These are phyloP conservation scores for Paramisgurnus dabryanus DNA, from an alignment of 2,113 vertebrate genomes.

Conservation along the genomic window DNA sequence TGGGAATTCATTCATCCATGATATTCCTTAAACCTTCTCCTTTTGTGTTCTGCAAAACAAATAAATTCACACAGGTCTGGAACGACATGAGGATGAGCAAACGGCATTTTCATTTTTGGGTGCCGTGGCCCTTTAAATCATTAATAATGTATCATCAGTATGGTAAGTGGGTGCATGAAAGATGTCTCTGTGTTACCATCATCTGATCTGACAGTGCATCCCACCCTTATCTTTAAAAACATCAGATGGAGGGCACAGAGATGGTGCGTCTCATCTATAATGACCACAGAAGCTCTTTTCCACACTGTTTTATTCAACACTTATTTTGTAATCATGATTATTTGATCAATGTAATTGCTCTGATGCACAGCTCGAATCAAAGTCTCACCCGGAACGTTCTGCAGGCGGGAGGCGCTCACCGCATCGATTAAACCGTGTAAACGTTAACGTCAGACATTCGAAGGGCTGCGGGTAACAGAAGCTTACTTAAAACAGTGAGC, in stretches of 20 bases:
- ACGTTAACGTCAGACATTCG: constrained; percentile 27
- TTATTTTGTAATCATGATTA: constrained; percentile 38
- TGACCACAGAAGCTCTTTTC: constrained; percentile 11
- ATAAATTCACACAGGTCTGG: not conserved
- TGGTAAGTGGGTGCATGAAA: not conserved
- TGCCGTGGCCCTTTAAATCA: not conserved
- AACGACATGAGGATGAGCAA: not conserved
- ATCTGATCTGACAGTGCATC: constrained; percentile 1
- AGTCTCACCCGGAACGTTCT: constrained; percentile 2
- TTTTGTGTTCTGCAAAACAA: not conserved
- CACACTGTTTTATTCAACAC: constrained; percentile 42
- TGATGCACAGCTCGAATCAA: constrained; percentile 8
- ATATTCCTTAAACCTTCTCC: no score
- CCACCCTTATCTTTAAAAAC: not conserved
- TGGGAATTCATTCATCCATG: no score
- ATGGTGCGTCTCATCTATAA: constrained; percentile 20
- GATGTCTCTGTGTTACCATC: not conserved
- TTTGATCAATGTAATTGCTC: constrained; percentile 34
- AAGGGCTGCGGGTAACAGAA: constrained; percentile 4
- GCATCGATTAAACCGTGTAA: not conserved
- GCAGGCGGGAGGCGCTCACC: constrained; percentile 40
- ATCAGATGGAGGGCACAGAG: not conserved
- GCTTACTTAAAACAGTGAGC: constrained; percentile 61
- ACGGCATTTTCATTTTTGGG: not conserved
- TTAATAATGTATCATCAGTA: not conserved